A percentile compares a stretch with the other conserved stretches of the same genome.
Evolutionary conservation across 2,888 invertebrate species (phyloP).

Genomic region (Saturnia japonica): DNA sequence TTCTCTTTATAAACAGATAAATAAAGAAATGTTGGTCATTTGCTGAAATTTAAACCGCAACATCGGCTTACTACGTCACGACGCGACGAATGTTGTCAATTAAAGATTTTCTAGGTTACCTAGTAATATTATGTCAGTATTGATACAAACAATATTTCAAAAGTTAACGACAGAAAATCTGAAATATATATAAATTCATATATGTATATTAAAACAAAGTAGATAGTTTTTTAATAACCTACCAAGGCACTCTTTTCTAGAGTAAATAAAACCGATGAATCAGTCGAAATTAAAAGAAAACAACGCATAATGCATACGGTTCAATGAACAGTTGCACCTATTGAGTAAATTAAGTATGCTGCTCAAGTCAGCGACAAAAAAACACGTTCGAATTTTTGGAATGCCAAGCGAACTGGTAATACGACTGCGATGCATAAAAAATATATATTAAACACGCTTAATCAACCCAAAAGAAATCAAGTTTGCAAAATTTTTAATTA

Average conservation of each 20-base stretch:
- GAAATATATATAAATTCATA: no score
- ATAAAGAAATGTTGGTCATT: no score
- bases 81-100: not conserved
- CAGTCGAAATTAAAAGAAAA: conserved; percentile 33
- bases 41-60: not conserved
- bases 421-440: conserved; percentile 17
- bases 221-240: not conserved
- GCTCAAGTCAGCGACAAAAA: conserved; percentile 28
- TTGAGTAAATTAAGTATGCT: conserved; percentile 41
- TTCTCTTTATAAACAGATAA: no score
- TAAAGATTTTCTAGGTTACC: not conserved
- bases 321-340: conserved; percentile 37
- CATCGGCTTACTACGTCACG: not conserved
- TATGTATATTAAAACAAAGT: not conserved
- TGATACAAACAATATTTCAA: not conserved
- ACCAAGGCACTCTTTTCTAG: not conserved
- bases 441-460: not conserved
- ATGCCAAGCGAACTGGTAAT: conserved; percentile 40
- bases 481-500: conserved; percentile 7
- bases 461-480: conserved; percentile 1
- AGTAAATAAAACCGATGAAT: conserved; percentile 21
- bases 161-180: not conserved
- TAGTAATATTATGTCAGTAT: not conserved
- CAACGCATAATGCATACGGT: conserved; percentile 35
- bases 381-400: conserved; percentile 43